phyloP scores from a whole-genome alignment of 2,797 vertebrate species.

The Dipus sagitta region DNA sequence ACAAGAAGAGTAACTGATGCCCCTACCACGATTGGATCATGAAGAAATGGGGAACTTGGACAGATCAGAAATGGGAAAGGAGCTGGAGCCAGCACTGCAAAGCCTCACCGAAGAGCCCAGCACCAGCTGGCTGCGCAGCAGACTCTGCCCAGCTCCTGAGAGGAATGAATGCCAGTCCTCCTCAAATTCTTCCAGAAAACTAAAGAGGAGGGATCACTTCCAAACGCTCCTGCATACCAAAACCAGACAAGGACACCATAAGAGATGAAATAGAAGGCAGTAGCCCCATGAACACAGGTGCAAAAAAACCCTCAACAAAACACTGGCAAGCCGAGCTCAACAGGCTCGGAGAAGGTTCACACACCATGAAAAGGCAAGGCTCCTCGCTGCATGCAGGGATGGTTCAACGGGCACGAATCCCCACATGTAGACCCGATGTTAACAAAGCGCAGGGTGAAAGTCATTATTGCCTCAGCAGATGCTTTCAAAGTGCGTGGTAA shows the following conservation, averaged over 20 bases:
- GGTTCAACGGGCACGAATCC: too few species aligned
- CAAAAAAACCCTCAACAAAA: background rate
- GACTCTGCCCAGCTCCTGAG: conserved; percentile 2
- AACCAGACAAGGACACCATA: background rate
- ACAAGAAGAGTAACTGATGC: background rate
- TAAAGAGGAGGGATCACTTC: conserved; percentile 4
- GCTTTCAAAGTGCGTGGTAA: background rate
- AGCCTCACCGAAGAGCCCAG: background rate
- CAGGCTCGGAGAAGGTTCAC: too few species aligned
- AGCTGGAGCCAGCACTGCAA: background rate
- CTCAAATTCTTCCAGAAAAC: conserved; percentile 51
- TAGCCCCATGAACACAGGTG: background rate
- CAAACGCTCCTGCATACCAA: background rate
- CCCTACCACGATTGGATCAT: background rate
- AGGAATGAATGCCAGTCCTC: conserved; percentile 2
- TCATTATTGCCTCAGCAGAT: too few species aligned
- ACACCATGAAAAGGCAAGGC: too few species aligned
- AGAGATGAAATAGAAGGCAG: background rate
- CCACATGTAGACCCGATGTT: too few species aligned
- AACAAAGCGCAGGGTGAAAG: too few species aligned
- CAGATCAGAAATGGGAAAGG: background rate
- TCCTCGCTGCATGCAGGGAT: too few species aligned
- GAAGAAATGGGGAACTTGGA: background rate
- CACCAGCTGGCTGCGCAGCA: conserved; percentile 24
- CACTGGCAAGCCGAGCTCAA: background rate